phyloP scores from a whole-genome alignment of 2,113 vertebrate species.

The Noctilio leporinus region DNA sequence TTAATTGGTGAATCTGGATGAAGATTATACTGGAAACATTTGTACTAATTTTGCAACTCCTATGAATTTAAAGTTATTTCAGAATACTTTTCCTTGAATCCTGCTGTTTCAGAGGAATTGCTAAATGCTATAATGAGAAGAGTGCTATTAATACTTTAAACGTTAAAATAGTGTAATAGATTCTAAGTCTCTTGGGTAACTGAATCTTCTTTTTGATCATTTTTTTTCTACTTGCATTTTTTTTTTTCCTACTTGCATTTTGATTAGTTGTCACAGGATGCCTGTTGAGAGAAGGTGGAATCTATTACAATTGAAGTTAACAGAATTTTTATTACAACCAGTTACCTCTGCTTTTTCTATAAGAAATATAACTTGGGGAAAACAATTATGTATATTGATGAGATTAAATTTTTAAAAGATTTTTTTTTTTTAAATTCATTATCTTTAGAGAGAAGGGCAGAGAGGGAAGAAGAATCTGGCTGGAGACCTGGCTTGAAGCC shows the following conservation, averaged over 20 bases:
- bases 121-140: conserved; percentile 37
- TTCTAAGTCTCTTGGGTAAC: conserved; percentile 32
- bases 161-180: conserved; percentile 56
- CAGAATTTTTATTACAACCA: background rate
- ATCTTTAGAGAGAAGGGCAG: no score
- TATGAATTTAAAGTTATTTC: conserved; percentile 21
- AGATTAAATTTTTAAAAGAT: conserved; percentile 13
- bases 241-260: conserved; percentile 24
- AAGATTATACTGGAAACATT: background rate
- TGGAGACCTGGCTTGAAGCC: no score
- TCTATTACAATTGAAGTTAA: background rate
- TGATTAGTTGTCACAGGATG: conserved; percentile 36
- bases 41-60: background rate
- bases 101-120: conserved; percentile 36
- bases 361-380: background rate
- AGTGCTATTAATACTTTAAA: conserved; percentile 2
- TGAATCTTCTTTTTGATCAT: conserved; percentile 23
- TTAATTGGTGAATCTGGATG: background rate
- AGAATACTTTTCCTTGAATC: conserved; percentile 54
- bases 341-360: background rate
- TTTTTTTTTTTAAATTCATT: no score
- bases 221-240: conserved; percentile 27
- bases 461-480: no score
- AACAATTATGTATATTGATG: background rate
- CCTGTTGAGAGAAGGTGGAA: conserved; percentile 17